Base-by-base conservation (phyloP, 2,797 vertebrate species). In the Darevskia nairensis region DNA sequence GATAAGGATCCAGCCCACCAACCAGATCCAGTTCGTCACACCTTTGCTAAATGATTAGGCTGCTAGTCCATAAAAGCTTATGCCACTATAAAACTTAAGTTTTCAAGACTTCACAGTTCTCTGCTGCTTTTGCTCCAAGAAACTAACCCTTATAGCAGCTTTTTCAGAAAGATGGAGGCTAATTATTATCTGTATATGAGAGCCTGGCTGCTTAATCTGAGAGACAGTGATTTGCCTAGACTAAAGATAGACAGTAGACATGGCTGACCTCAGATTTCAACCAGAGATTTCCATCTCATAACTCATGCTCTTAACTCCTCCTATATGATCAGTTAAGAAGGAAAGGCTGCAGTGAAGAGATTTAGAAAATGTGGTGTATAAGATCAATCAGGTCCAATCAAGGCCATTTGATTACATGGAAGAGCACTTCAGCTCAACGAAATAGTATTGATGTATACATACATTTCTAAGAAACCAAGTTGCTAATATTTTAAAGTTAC, bases 311-410 rank as follows among this genome's bases (percentile, higher is more conserved):
- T 32, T 66, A 66, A 66, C 35, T 39, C 44, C 17, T 41, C 35
- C 59, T 41, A 5, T 76, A 39, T 8, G 41, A 41, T 64, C 55
- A 41, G 17, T 76, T 66, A 77, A 41, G 59, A 77, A 29, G 17
- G 66, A n/a, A 15, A n/a, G 11, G 59, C 17, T 44, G 29, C 39
- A 78, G 29, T 46, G 55, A 79, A 86, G 23, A 11, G 50, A 39
- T 86, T 79, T 81, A 69, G 41, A 64, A 50, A 44, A 87, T 93
- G 80, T 0, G 55, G 81, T 90, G 88, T 92, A 85, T 94, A 93
- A 93, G 0, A 61, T 66, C n/a, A 92, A 78, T 83, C 87, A 88
- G 75, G 86, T 66, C 89, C 85, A 66, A 27, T 90, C 84, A 81
- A 61, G 89, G 81, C 39, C 64, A 75, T 90, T 93, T 82, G 46